These are phyloP conservation scores for Ancistrus triradiatus DNA, from an alignment of 2,113 vertebrate species.

Conservation along the genomic window DNA sequence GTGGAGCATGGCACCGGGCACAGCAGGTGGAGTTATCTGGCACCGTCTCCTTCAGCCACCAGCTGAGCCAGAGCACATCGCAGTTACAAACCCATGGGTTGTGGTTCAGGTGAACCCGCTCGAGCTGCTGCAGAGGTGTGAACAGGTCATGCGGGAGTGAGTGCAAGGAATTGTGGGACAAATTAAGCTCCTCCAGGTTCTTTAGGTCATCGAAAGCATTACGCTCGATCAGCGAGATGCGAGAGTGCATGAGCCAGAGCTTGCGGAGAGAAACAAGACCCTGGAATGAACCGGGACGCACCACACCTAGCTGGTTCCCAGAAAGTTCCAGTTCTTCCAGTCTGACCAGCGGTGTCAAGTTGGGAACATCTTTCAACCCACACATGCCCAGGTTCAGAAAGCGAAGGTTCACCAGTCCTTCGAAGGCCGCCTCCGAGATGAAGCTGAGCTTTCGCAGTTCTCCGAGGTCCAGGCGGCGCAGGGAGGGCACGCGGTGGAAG, in stretches of 20 bases:
- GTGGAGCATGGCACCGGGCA: constrained; percentile 91
- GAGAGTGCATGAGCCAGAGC: constrained; percentile 95
- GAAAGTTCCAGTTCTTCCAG: constrained; percentile 92
- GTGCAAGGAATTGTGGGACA: constrained; percentile 92
- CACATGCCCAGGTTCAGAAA: constrained; percentile 98
- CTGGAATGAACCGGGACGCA: constrained; percentile 89
- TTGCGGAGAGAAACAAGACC: constrained; percentile 86
- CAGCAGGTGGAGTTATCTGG: constrained; percentile 96
- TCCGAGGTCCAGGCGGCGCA: constrained; percentile 86
- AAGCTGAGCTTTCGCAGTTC: constrained; percentile 91
- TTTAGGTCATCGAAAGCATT: constrained; percentile 97
- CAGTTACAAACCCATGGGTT: constrained; percentile 98
- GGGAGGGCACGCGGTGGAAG: constrained; percentile 92
- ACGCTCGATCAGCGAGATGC: constrained; percentile 86
- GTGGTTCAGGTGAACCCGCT: constrained; percentile 92
- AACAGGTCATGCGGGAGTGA: constrained; percentile 96
- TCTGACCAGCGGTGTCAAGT: constrained; percentile 82
- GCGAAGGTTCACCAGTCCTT: constrained; percentile 88
- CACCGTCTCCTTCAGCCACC: constrained; percentile 97
- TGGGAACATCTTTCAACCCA: constrained; percentile 92
- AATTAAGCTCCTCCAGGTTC: constrained; percentile 89
- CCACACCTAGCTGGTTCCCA: constrained; percentile 84
- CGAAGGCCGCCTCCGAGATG: constrained; percentile 94
- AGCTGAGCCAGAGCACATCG: constrained; percentile 93
- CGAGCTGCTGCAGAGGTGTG: constrained; percentile 87